Base-by-base conservation (phyloP, 2,113 vertebrate species). In the Girardinichthys multiradiatus region DNA sequence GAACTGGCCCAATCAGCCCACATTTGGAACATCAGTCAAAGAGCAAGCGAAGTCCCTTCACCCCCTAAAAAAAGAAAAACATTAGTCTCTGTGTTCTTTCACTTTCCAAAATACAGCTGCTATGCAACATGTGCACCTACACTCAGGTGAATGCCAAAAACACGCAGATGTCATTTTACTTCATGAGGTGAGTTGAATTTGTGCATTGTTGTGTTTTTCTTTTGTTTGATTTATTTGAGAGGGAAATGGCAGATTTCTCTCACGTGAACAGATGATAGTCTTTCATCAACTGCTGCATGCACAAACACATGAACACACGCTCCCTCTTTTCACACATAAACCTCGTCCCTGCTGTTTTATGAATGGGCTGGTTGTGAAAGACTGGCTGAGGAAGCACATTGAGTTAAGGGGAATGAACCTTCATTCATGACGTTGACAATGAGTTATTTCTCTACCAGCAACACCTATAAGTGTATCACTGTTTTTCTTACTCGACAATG, bases 101-200 rank as follows among this genome's bases (percentile, higher is more conserved):
- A 65, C 87, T 94, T 94, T 94, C 93, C 93, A 93, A 94, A 94
- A 94, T 94, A 94, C 91, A 94, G 93, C 93, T 93, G 93, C 94
- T 93, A 93, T 63, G 93, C 93, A 94, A 95, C 92, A 90, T 90
- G 78, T 64, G 72, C 84, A 81, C 85, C 93, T 93, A 92, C 92
- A 93, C 64, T 88, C 90, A 92, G 89, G 88, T 88, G 91, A 83
- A 82, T 89, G 90, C 85, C 91, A 92, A 85, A 91, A 81, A 71
- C 82, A 77, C 78, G 48, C 37, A 72, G 80, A 90, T 68, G 79
- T 65, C 35, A 39, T 78, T 26, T 31, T 4, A 54, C 45, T 64
- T 21, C 8, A 63, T 81, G 70, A 42, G 70, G 51, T 64, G 1
- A 57, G 30, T 28, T 66, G 77, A 27, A 61, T 68, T 70, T 77